Evolutionary conservation across 35 echinoderm and acorn worm genomes (phyloP).

Genomic region (Apostichopus californicus): DNA sequence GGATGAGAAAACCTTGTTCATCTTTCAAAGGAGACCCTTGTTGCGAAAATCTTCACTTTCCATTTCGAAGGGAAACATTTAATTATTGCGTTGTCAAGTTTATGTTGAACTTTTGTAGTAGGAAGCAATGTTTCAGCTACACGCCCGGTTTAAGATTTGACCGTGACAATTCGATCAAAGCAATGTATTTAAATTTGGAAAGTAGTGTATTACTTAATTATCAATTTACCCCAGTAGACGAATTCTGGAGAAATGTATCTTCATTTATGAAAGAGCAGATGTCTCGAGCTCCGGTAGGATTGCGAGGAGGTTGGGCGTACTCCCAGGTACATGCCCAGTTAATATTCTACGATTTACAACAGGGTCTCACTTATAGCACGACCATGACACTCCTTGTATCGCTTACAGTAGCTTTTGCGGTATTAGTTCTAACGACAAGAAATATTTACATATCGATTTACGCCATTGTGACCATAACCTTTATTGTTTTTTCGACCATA

Average conservation of each 20-base stretch:
- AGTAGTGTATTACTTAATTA: conserved; percentile 23
- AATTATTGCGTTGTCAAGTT: conserved; percentile 50
- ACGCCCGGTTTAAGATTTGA: conserved; percentile 68
- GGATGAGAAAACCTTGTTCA: conserved; percentile 33
- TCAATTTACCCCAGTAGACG: conserved; percentile 51
- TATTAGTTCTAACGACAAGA: conserved; percentile 68
- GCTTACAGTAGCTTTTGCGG: conserved; percentile 50
- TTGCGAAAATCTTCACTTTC: conserved; percentile 61
- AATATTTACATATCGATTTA: conserved; percentile 71
- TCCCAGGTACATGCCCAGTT: conserved; percentile 39
- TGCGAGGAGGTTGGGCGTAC: conserved; percentile 71
- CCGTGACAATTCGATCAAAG: conserved; percentile 51
- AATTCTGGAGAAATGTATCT: conserved; percentile 66
- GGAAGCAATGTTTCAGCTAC: background rate
- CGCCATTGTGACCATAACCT: conserved; percentile 74
- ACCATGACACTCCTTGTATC: conserved; percentile 65
- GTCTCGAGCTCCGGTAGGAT: conserved; percentile 44
- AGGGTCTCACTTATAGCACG: conserved; percentile 52
- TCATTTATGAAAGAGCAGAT: conserved; percentile 57
- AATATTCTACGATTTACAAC: conserved; percentile 75
- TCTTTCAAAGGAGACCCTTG: conserved; percentile 34
- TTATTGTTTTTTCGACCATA: conserved; percentile 66
- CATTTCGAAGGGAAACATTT: conserved; percentile 61
- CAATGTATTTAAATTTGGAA: conserved; percentile 23
- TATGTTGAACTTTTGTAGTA: background rate